Conservation (phyloP, 2,113 vertebrate genomes). For the Stegostoma tigrinum region DNA sequence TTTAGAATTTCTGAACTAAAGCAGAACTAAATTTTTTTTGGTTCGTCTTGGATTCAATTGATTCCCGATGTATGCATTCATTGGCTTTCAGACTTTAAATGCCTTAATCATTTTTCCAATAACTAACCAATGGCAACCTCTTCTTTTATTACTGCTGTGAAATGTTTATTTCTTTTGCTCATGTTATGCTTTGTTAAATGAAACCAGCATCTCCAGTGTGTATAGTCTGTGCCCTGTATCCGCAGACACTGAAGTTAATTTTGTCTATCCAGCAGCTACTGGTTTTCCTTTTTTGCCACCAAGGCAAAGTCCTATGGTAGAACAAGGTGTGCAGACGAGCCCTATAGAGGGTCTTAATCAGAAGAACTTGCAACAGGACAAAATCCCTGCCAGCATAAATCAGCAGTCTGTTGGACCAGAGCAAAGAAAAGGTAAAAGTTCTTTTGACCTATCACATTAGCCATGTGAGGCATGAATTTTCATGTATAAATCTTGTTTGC, state of each 20-base stretch:
- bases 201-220: neutral
- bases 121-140: neutral
- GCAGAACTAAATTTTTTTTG: neutral
- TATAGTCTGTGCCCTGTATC: neutral
- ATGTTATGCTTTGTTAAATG: neutral
- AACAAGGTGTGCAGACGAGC: slow-evolving; percentile 87
- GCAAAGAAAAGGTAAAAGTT: slow-evolving; percentile 21
- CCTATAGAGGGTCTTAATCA: slow-evolving; percentile 57
- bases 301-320: slow-evolving; percentile 83
- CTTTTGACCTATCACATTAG: neutral
- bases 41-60: neutral
- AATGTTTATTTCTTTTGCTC: neutral
- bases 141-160: neutral
- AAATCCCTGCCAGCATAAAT: neutral
- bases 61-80: neutral
- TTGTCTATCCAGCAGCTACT: slow-evolving; percentile 53
- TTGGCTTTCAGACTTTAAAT: neutral
- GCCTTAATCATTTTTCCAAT: neutral
- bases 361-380: slow-evolving; percentile 53
- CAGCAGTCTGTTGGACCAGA: slow-evolving; percentile 17
- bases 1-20: neutral
- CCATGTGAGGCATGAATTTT: neutral
- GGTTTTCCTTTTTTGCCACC: slow-evolving; percentile 61
- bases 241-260: neutral
- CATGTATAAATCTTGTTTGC: no score